These are phyloP conservation scores for Campoletis sonorensis DNA, from an alignment of 1,140 invertebrate species.

Conservation along the genomic window DNA sequence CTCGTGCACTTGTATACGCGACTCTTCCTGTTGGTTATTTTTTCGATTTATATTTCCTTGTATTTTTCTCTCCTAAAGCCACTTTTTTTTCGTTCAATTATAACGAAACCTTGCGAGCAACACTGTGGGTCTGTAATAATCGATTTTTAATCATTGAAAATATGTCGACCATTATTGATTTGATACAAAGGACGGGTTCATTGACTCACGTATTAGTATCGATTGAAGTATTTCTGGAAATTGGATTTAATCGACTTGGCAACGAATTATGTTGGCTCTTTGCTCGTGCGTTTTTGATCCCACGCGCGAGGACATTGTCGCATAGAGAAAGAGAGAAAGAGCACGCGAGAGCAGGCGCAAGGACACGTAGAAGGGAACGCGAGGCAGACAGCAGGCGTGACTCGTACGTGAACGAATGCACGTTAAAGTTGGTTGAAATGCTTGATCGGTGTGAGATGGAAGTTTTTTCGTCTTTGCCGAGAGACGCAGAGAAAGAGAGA, in stretches of 20 bases:
- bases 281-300: constrained; percentile 31
- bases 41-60: not conserved
- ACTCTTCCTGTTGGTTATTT: not conserved
- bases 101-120: too few relatives aligned
- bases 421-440: constrained; percentile 25
- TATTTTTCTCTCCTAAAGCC: not conserved
- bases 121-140: too few relatives aligned
- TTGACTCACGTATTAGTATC: too few relatives aligned
- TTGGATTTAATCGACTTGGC: constrained; percentile 41
- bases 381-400: constrained; percentile 42
- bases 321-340: not conserved
- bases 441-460: not conserved
- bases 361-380: constrained; percentile 46
- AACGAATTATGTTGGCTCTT: constrained; percentile 39
- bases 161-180: too few relatives aligned
- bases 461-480: too few relatives aligned
- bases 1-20: not conserved
- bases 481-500: not conserved
- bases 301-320: constrained; percentile 35
- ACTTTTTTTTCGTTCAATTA: too few relatives aligned
- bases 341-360: constrained; percentile 27
- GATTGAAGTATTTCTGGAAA: constrained; percentile 1
- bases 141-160: too few relatives aligned
- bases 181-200: too few relatives aligned
- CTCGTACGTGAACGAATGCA: constrained; percentile 43